A percentile compares a stretch with the other conserved stretches of the same genome.
Evolutionary conservation across 92 coral and sea anemone genomes (phyloP).

Genomic region (Zoanthus solanderi): DNA sequence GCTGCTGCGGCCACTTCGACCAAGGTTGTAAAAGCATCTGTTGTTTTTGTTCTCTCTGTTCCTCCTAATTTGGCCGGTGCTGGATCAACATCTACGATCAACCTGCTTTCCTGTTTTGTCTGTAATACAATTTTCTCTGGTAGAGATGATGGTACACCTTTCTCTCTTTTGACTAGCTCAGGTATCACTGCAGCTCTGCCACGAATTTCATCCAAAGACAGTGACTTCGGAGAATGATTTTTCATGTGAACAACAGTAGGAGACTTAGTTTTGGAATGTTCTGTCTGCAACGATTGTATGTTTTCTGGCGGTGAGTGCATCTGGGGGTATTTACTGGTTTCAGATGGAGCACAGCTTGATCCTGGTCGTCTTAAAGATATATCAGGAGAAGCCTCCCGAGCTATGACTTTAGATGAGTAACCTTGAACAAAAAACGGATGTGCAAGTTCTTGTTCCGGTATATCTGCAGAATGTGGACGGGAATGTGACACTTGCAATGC

Average conservation of each 20-base stretch:
- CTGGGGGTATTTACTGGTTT: constrained; percentile 52
- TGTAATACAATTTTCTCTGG: constrained; percentile 61
- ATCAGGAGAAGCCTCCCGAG: constrained; percentile 64
- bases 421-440: constrained; percentile 75
- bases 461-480: constrained; percentile 68
- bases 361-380: constrained; percentile 63
- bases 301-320: constrained; percentile 46
- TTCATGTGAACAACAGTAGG: constrained; percentile 71
- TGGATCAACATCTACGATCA: constrained; percentile 10
- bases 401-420: constrained; percentile 52
- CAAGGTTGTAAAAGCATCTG: constrained; percentile 73
- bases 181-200: constrained; percentile 86
- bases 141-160: constrained; percentile 41
- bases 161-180: constrained; percentile 54
- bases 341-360: constrained; percentile 61
- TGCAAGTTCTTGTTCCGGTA: constrained; percentile 83
- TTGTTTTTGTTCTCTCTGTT: constrained; percentile 39
- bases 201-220: constrained; percentile 76
- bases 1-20: constrained; percentile 88
- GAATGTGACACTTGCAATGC: constrained; percentile 40
- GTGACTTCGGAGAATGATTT: constrained; percentile 64
- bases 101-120: constrained; percentile 6
- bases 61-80: constrained; percentile 24
- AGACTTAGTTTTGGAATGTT: constrained; percentile 58
- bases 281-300: constrained; percentile 49